These are phyloP conservation scores for Oncorhynchus clarkii DNA, from an alignment of 2,113 vertebrate species.

Conservation along the genomic window DNA sequence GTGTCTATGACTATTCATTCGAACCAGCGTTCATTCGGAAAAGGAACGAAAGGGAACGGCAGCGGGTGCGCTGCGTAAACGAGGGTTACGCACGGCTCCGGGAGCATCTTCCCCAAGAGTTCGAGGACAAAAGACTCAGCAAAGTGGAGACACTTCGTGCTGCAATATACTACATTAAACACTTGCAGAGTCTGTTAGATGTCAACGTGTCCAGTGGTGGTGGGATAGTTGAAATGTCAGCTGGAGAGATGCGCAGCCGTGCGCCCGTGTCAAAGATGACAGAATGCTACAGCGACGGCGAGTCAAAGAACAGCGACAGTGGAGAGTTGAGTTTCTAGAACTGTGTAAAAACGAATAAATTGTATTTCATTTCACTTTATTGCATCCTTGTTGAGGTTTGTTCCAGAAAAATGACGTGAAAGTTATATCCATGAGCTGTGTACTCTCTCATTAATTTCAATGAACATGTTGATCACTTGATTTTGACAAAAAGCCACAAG, in stretches of 20 bases:
- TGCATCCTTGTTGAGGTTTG: slow-evolving; percentile 17
- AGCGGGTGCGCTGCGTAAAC: slow-evolving; percentile 90
- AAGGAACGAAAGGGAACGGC: slow-evolving; percentile 88
- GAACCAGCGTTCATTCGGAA: slow-evolving; percentile 88
- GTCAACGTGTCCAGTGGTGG: slow-evolving; percentile 51
- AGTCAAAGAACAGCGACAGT: slow-evolving; percentile 77
- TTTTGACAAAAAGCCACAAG: background rate
- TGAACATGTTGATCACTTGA: background rate
- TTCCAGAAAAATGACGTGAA: background rate
- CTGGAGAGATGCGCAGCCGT: slow-evolving; percentile 37
- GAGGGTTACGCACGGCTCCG: slow-evolving; percentile 88
- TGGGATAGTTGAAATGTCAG: slow-evolving; percentile 29
- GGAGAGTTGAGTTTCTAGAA: slow-evolving; percentile 62
- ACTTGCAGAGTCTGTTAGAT: slow-evolving; percentile 84
- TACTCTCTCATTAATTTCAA: background rate
- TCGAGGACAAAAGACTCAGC: slow-evolving; percentile 85
- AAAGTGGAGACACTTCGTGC: slow-evolving; percentile 92
- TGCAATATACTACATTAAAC: slow-evolving; percentile 89
- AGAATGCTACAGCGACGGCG: slow-evolving; percentile 81
- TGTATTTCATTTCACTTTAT: slow-evolving; percentile 32
- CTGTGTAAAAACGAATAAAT: slow-evolving; percentile 44
- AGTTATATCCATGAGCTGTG: background rate
- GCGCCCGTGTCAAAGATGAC: slow-evolving; percentile 35
- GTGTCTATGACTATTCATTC: slow-evolving; percentile 74
- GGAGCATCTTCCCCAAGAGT: slow-evolving; percentile 84